These are phyloP conservation scores for Aculops lycopersici DNA, from an alignment of 1,140 invertebrate species.

Conservation along the genomic window DNA sequence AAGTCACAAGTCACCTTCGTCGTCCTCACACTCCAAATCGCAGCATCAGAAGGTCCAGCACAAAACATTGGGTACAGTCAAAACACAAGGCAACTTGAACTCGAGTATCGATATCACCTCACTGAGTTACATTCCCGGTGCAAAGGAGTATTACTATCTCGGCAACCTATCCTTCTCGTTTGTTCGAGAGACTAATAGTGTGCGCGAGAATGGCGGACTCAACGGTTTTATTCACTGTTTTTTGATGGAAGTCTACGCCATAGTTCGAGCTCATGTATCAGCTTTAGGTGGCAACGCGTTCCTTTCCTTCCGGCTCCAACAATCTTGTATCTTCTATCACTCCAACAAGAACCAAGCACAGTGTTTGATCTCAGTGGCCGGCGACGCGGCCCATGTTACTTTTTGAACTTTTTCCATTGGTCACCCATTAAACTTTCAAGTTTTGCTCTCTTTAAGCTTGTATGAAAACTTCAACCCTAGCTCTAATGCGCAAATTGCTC, in stretches of 20 bases:
- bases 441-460: too few relatives aligned
- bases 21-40: too few relatives aligned
- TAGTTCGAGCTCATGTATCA: constrained; percentile 60
- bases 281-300: constrained; percentile 70
- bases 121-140: constrained; percentile 41
- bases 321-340: not conserved
- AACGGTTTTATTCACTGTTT: constrained; percentile 76
- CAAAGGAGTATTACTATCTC: constrained; percentile 42
- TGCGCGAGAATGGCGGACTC: constrained; percentile 53
- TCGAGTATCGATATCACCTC: constrained; percentile 38
- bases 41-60: too few relatives aligned
- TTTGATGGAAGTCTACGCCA: constrained; percentile 56
- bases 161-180: constrained; percentile 83
- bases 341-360: constrained; percentile 28
- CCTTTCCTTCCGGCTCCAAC: not conserved
- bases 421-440: too few relatives aligned
- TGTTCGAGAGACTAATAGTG: constrained; percentile 64
- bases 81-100: too few relatives aligned
- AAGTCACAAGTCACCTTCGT: too few relatives aligned
- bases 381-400: constrained; percentile 33
- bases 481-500: too few relatives aligned
- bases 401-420: too few relatives aligned
- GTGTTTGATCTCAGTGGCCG: constrained; percentile 71
- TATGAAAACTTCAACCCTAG: too few relatives aligned
- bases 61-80: too few relatives aligned